Base-by-base conservation (phyloP, 2,888 invertebrate species). In the Dioctria linearis region DNA sequence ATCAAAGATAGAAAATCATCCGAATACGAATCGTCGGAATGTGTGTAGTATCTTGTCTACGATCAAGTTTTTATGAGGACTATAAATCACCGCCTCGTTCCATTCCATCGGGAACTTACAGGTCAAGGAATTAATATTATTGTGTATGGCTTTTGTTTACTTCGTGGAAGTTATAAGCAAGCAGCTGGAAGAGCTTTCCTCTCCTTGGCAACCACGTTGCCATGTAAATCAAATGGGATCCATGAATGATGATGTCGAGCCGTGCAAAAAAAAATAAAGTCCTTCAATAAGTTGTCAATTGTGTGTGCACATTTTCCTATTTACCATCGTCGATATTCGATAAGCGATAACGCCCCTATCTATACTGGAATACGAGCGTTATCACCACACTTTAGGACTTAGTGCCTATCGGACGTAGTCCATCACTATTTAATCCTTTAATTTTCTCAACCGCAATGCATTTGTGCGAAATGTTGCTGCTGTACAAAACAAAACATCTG, bases 231-330 rank as follows among this genome's bases (percentile, higher is more conserved):
- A 54, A n/a, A 54, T 54, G 6, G 54, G 11, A 54, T 54, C 11
- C 13, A 42, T 54, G 71, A 13, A 39, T 61, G 61, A 51, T 51
- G 6, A 9, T 51, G 51, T 51, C 11, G 37, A 8, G 6, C 25
- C 37, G 3, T 37, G 4, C 61, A 25, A 25, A 25, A 25, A 25
- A 25, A 25, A 25, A 25, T 25, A 25, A 25, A 25, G 25, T 25
- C 25, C 25, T 25, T 54, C 4, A 11, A 11, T 11, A 54, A n/a
- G 25, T 25, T 11, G 11, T 54, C 54, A 54, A 4, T 11, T 54
- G 59, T 11, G 39, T 73, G 73, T 73, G 73, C 73, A 73, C 59
- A 73, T 57, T 73, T 73, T 43, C 73, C 49, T 67, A 8, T 51
- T 73, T 73, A 40, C 13, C 8, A 5, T 54, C 39, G 13, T n/a